A percentile compares a stretch with the other conserved stretches of the same genome.
These are phyloP conservation scores for Bombus huntii DNA, from an alignment of 1,140 invertebrate species.

Conservation along the genomic window DNA sequence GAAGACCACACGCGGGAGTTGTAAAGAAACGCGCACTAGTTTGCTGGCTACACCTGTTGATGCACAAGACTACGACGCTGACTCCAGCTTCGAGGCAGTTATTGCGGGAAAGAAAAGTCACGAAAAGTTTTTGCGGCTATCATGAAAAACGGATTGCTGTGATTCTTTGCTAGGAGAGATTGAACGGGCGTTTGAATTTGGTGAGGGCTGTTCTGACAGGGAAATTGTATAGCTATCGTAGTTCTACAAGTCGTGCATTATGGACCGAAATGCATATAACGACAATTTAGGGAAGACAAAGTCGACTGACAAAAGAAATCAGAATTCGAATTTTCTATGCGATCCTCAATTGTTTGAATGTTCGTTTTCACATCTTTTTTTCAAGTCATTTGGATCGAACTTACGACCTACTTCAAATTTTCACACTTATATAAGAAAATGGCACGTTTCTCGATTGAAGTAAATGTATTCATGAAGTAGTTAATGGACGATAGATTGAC, in stretches of 20 bases:
- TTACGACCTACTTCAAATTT: no score
- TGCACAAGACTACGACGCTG: slow-evolving; percentile 16
- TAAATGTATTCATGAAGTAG: background rate
- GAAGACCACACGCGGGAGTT: background rate
- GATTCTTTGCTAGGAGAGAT: background rate
- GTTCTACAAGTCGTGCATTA: no score
- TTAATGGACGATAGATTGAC: background rate
- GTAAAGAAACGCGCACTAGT: slow-evolving; percentile 14
- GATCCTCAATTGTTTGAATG: no score
- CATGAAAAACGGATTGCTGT: background rate
- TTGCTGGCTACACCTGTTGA: slow-evolving; percentile 57
- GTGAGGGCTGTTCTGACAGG: no score
- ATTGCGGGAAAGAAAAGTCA: slow-evolving; percentile 21
- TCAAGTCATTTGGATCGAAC: no score
- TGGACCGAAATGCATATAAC: no score
- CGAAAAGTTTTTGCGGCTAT: background rate
- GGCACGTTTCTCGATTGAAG: background rate
- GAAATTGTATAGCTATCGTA: background rate
- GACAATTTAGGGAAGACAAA: no score
- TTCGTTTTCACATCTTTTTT: no score
- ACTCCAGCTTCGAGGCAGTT: slow-evolving; percentile 19
- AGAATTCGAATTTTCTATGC: no score
- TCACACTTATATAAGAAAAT: no score
- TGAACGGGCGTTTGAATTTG: background rate
- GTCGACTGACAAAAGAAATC: no score